phyloP scores from a whole-genome alignment of 1,140 invertebrate species.

The Drosophila repleta region DNA sequence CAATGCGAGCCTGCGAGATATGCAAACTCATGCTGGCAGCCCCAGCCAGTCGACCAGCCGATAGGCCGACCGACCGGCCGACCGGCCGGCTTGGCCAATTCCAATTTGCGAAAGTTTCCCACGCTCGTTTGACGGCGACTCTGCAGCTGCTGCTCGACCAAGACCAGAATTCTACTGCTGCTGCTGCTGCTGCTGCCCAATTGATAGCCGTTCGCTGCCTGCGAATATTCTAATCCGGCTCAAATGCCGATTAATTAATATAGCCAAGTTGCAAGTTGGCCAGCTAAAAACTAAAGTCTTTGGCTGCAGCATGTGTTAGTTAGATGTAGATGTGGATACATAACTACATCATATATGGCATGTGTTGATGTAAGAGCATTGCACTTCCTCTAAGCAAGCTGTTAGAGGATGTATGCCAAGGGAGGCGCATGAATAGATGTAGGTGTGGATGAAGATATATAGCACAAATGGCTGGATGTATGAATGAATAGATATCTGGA shows the following conservation, averaged over 20 bases:
- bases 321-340: too few relatives aligned
- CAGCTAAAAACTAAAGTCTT: too few relatives aligned
- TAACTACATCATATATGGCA: too few relatives aligned
- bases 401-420: too few relatives aligned
- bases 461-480: too few relatives aligned
- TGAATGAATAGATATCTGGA: too few relatives aligned
- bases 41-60: not conserved
- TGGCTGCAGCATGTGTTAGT: too few relatives aligned
- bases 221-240: constrained; percentile 36
- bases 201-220: constrained; percentile 1
- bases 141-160: constrained; percentile 34
- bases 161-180: constrained; percentile 20
- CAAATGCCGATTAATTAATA: constrained; percentile 34
- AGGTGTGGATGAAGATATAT: too few relatives aligned
- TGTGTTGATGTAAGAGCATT: too few relatives aligned
- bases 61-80: not conserved
- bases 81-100: constrained; percentile 30
- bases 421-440: too few relatives aligned
- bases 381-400: too few relatives aligned
- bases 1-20: constrained; percentile 10
- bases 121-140: constrained; percentile 26
- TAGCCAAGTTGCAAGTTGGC: not conserved
- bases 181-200: constrained; percentile 26
- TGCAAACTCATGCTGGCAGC: constrained; percentile 35
- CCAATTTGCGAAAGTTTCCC: constrained; percentile 33